Evolutionary conservation across 2,113 vertebrate species (phyloP).

Genomic region (Plestiodon gilberti): DNA sequence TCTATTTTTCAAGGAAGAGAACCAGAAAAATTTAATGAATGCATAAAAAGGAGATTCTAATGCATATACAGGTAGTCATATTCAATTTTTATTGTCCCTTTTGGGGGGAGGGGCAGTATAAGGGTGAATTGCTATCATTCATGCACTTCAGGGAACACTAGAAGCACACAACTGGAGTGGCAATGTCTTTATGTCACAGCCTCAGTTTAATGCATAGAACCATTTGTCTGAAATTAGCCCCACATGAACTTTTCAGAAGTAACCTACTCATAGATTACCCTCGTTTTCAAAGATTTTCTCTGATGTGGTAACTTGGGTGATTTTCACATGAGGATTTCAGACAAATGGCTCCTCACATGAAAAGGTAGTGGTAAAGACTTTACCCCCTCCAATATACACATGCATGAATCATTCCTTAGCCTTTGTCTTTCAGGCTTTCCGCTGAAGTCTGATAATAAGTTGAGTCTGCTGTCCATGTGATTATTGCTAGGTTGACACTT

Average conservation of each 20-base stretch:
- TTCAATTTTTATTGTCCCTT: background rate
- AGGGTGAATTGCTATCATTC: background rate
- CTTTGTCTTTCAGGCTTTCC: background rate
- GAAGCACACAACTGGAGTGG: background rate
- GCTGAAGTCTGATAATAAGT: conserved; percentile 11
- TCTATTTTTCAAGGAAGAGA: background rate
- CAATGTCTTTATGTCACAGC: background rate
- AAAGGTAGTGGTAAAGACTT: conserved; percentile 12
- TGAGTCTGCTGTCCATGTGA: background rate
- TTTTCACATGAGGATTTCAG: conserved; percentile 4
- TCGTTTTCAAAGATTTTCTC: conserved; percentile 17
- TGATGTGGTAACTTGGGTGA: conserved; percentile 24
- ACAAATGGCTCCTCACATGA: conserved; percentile 8
- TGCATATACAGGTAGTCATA: background rate
- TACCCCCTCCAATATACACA: background rate
- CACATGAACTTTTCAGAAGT: background rate
- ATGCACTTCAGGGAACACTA: background rate
- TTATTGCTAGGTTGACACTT: background rate
- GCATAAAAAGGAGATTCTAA: background rate
- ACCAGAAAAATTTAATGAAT: background rate
- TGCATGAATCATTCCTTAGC: background rate
- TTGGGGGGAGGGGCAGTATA: too few species aligned
- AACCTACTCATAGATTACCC: background rate
- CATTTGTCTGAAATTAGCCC: conserved; percentile 8
- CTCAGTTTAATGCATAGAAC: background rate